These are phyloP conservation scores for Diarsia dahlii DNA, from an alignment of 2,888 invertebrate genomes.

Conservation along the genomic window DNA sequence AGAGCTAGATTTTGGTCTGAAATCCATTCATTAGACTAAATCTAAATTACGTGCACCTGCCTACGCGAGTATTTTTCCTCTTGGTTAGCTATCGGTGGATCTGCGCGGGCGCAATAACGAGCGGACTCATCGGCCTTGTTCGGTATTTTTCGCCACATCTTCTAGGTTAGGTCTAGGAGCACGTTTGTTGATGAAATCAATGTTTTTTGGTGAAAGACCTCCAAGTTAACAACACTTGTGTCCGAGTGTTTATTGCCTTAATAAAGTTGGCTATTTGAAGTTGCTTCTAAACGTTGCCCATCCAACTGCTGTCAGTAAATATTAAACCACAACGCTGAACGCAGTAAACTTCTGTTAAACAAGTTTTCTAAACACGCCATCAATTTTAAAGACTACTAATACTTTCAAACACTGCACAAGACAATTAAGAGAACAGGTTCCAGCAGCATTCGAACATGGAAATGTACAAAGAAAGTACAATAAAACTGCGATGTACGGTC, in stretches of 20 bases:
- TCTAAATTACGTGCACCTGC: slow-evolving; percentile 65
- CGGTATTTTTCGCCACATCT: slow-evolving; percentile 59
- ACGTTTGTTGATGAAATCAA: slow-evolving; percentile 53
- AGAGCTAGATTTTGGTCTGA: slow-evolving; percentile 62
- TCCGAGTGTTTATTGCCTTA: background rate
- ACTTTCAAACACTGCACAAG: slow-evolving; percentile 32
- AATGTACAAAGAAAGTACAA: slow-evolving; percentile 62
- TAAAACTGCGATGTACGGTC: slow-evolving; percentile 52
- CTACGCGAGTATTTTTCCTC: slow-evolving; percentile 67
- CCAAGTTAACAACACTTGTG: background rate
- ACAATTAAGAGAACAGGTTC: slow-evolving; percentile 55
- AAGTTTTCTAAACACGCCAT: slow-evolving; percentile 33
- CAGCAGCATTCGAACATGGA: slow-evolving; percentile 33
- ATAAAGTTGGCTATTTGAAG: slow-evolving; percentile 16
- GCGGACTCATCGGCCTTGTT: slow-evolving; percentile 61
- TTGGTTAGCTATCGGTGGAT: slow-evolving; percentile 70
- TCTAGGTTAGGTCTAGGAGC: slow-evolving; percentile 50
- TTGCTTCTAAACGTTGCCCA: slow-evolving; percentile 26
- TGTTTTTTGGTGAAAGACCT: slow-evolving; percentile 26
- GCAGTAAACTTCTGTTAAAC: slow-evolving; percentile 24
- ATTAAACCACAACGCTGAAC: slow-evolving; percentile 13
- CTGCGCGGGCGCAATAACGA: slow-evolving; percentile 69
- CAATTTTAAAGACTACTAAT: slow-evolving; percentile 35
- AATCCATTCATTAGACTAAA: slow-evolving; percentile 67
- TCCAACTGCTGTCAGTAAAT: slow-evolving; percentile 41